Conservation (phyloP, 2,888 invertebrate species). For the Luperina testacea region DNA sequence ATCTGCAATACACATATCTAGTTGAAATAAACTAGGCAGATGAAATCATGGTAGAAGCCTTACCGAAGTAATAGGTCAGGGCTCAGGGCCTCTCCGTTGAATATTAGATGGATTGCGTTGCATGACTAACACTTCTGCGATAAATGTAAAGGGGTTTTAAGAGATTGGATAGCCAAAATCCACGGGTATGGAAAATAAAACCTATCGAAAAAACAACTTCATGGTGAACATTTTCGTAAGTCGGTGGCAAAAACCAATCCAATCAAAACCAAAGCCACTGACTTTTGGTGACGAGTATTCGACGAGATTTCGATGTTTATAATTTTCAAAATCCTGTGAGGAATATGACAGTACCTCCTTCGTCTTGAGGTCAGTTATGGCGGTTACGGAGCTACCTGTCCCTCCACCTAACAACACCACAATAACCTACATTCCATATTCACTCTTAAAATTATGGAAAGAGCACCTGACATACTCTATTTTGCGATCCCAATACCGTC, state of each 20-base stretch:
- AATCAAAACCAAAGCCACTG: not conserved
- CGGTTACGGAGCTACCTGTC: too few species aligned
- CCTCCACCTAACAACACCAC: not conserved
- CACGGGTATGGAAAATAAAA: not conserved
- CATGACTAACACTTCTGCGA: conserved; percentile 5
- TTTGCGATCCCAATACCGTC: conserved; percentile 44
- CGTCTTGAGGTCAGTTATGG: not conserved
- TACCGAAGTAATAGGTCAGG: conserved; percentile 43
- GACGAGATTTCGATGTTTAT: not conserved
- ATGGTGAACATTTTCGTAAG: not conserved
- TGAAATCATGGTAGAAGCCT: conserved; percentile 49
- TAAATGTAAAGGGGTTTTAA: not conserved
- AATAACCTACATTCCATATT: conserved; percentile 37
- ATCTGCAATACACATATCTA: not conserved
- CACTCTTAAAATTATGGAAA: conserved; percentile 27
- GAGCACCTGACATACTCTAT: conserved; percentile 51
- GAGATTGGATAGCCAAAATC: not conserved
- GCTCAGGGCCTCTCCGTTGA: conserved; percentile 27
- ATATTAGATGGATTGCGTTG: conserved; percentile 52
- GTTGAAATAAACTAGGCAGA: conserved; percentile 7
- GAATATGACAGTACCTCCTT: not conserved
- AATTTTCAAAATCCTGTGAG: not conserved
- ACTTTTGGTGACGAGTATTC: not conserved
- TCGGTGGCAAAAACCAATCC: not conserved
- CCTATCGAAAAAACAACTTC: not conserved